These are phyloP conservation scores for Abramis brama DNA, from an alignment of 2,113 vertebrate species.

Conservation along the genomic window DNA sequence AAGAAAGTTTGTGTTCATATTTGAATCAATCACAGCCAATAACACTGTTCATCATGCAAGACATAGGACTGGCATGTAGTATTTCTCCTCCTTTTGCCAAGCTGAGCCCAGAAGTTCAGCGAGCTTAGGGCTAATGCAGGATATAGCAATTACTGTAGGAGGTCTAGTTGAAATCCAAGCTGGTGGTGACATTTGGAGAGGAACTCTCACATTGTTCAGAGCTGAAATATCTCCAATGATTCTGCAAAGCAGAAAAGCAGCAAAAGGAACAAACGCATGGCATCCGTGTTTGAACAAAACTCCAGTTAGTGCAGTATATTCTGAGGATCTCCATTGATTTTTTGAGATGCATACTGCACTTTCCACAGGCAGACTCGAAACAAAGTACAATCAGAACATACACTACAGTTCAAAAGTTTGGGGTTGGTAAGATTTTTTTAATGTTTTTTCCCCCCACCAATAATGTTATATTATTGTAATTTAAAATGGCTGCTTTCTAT, in stretches of 20 bases:
- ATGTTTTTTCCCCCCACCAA: not conserved
- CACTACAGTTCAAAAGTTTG: not conserved
- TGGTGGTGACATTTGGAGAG: slow-evolving; percentile 40
- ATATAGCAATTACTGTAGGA: slow-evolving; percentile 25
- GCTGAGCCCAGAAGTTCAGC: slow-evolving; percentile 12
- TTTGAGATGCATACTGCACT: not conserved
- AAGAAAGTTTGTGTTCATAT: slow-evolving; percentile 5
- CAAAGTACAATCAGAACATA: not conserved
- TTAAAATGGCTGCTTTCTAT: not conserved
- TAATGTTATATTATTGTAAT: not conserved
- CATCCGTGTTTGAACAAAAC: not conserved
- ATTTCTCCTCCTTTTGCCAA: not conserved
- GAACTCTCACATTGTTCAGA: slow-evolving; percentile 12
- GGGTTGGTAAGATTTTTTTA: no score
- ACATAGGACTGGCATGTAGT: not conserved
- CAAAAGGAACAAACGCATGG: not conserved
- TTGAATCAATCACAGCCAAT: not conserved
- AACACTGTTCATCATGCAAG: not conserved
- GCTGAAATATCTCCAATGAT: slow-evolving; percentile 7
- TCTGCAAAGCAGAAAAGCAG: slow-evolving; percentile 1
- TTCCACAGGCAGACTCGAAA: not conserved
- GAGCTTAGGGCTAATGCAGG: not conserved
- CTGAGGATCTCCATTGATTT: not conserved
- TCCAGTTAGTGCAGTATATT: not conserved
- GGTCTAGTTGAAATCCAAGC: slow-evolving; percentile 15